Conservation (phyloP, 2,113 vertebrate species). For the Phodopus roborovskii region DNA sequence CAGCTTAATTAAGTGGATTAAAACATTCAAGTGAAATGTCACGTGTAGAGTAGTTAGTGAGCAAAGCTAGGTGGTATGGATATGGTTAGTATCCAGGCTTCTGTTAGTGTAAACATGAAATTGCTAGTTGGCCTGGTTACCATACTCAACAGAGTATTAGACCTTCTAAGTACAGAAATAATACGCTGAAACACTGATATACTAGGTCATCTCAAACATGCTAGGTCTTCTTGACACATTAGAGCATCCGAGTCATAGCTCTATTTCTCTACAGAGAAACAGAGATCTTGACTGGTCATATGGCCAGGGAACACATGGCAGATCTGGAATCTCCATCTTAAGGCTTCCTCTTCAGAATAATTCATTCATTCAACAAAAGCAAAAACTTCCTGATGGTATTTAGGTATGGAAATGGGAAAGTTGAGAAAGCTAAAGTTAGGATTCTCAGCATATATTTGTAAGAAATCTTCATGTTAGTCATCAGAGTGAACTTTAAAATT, state of each 20-base stretch:
- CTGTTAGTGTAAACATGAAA: background rate
- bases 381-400: conserved; percentile 27
- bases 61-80: background rate
- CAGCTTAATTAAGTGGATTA: conserved; percentile 23
- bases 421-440: background rate
- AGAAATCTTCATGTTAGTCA: conserved; percentile 45
- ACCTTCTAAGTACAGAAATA: background rate
- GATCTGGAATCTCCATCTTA: background rate
- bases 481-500: conserved; percentile 38
- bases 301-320: no score
- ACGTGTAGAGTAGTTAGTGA: background rate
- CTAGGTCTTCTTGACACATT: background rate
- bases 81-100: background rate
- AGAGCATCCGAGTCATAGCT: background rate
- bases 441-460: conserved; percentile 15
- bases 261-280: background rate
- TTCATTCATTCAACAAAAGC: conserved; percentile 25
- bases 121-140: background rate
- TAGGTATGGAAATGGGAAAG: conserved; percentile 24
- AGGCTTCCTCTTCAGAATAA: conserved; percentile 30
- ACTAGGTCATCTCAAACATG: background rate
- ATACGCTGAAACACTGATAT: background rate
- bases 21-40: background rate
- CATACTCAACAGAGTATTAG: background rate
- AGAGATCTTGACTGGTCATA: background rate